phyloP scores from a whole-genome alignment of 2,888 invertebrate species.

The Augiades crinisus region DNA sequence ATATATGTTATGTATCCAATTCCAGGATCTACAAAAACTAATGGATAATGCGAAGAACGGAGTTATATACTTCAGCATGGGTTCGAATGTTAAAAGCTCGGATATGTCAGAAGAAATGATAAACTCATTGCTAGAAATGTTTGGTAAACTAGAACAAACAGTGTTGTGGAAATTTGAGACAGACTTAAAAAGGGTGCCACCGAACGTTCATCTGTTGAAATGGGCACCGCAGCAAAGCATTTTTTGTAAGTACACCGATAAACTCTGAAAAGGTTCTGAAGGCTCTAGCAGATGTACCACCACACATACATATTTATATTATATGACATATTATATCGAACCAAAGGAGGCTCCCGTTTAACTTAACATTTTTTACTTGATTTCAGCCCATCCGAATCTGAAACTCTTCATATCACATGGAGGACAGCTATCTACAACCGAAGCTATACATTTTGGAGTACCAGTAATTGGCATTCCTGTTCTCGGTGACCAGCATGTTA shows the following conservation, averaged over 20 bases:
- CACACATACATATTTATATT: no score
- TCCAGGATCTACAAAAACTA: slow-evolving; percentile 54
- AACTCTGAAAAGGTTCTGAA: no score
- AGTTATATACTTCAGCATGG: slow-evolving; percentile 56
- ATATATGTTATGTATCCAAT: no score
- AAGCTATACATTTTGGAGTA: slow-evolving; percentile 61
- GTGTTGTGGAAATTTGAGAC: slow-evolving; percentile 60
- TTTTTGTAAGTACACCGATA: slow-evolving; percentile 40
- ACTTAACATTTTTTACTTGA: background rate
- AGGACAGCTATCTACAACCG: slow-evolving; percentile 60
- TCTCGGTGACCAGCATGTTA: slow-evolving; percentile 54
- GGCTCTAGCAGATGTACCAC: no score
- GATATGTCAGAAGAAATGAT: slow-evolving; percentile 42
- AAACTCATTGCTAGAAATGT: slow-evolving; percentile 42
- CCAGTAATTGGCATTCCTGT: slow-evolving; percentile 61
- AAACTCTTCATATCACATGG: slow-evolving; percentile 62
- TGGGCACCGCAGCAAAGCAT: slow-evolving; percentile 62
- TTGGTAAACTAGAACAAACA: slow-evolving; percentile 48
- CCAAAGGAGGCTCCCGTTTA: no score
- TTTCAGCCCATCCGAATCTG: slow-evolving; percentile 54
- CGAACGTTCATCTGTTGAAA: slow-evolving; percentile 49
- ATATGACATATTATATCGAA: no score
- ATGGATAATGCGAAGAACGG: slow-evolving; percentile 49
- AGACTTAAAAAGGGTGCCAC: slow-evolving; percentile 42
- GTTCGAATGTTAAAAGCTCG: slow-evolving; percentile 45